Evolutionary conservation across 2,888 invertebrate species (phyloP), one percentile per base, ranked within the genome.

Genomic region (Boloria selene): DNA sequence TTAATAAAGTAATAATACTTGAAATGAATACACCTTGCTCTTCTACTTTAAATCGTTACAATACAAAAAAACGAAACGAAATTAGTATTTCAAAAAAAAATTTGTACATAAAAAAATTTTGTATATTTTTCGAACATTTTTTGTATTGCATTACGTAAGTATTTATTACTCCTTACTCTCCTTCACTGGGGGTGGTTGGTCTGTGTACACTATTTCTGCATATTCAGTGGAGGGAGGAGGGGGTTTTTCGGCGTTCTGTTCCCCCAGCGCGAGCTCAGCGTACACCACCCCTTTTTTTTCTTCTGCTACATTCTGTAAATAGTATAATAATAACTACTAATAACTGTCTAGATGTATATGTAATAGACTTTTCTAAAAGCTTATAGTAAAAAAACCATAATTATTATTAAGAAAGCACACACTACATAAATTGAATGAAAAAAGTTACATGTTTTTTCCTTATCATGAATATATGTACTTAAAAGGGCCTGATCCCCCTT

Each of bases 181-280:
- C 59, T 87, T 88, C 13, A 68, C 60, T 31, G 90, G 88, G 2
- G 84, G 82, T 0, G 85, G 82, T 47, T 93, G 93, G 70, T 94
- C 94, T 0, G 94, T 93, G 85, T 96, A 96, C 0, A 96, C 94
- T 64, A 97, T 97, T 84, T 97, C 97, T 0, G 97, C 97, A 83
- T 97, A 97, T 72, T 94, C 95, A 1, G 95, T 94, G 55, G 78
- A 90, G 77, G 86, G 93, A 1, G 90, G 88, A 0, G 86, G 84
- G 0, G 91, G 90, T 54, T 89, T 89, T 13, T 88, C 87, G 0
- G 79, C 76, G 0, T 81, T 80, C 60, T 88, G 87, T 5, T 89
- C 90, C 0, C 87, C 87, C 56, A 96, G 84, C 67, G 95, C 95
- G 69, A 96, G 86, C 83, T 96, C 96, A 1, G 96, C 96, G 84